phyloP scores from a whole-genome alignment of 1,140 invertebrate species.

The Leptopilina boulardi region DNA sequence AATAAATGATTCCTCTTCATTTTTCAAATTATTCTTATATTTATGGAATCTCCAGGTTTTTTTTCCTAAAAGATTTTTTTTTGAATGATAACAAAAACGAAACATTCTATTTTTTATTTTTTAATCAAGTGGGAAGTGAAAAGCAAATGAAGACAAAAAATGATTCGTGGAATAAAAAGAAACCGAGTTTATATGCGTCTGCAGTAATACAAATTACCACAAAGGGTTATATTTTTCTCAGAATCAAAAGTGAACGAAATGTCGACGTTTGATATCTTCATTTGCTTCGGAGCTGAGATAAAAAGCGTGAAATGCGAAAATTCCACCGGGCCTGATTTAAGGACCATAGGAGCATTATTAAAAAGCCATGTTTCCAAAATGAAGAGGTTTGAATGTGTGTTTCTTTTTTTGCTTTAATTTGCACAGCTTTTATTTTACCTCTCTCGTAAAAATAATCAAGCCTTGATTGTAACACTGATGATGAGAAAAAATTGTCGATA shows the following conservation, averaged over 20 bases:
- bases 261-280: conserved; percentile 59
- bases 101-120: no score
- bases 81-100: no score
- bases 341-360: conserved; percentile 58
- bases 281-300: conserved; percentile 50
- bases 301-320: conserved; percentile 67
- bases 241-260: conserved; percentile 20
- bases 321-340: conserved; percentile 66
- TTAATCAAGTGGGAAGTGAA: no score
- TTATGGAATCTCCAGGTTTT: no score
- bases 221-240: conserved; percentile 37
- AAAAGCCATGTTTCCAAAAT: conserved; percentile 72
- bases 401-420: no score
- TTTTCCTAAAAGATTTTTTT: no score
- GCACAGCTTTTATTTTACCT: conserved; percentile 44
- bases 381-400: conserved; percentile 71
- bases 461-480: conserved; percentile 71
- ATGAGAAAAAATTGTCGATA: conserved; percentile 67
- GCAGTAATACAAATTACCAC: conserved; percentile 28
- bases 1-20: background rate
- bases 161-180: background rate
- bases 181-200: conserved; percentile 46
- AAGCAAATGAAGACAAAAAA: no score
- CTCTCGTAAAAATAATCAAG: conserved; percentile 74
- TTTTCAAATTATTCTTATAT: background rate